These are phyloP conservation scores for Platycheirus albimanus DNA, from an alignment of 2,888 invertebrate genomes.

Conservation along the genomic window DNA sequence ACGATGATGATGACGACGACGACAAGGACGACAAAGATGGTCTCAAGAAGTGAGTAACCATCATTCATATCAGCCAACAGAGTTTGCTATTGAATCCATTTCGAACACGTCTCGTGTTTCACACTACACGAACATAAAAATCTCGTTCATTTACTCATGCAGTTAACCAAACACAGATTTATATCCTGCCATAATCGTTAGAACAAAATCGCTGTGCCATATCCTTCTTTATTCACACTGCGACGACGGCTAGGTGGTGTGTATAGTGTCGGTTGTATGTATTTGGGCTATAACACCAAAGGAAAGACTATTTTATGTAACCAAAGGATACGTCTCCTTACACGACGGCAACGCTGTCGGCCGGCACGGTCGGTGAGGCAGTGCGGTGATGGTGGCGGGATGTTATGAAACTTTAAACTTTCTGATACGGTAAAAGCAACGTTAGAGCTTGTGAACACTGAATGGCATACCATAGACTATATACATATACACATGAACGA, in stretches of 20 bases:
- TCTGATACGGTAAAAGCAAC: conserved; percentile 33
- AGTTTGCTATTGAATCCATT: conserved; percentile 70
- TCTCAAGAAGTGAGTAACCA: conserved; percentile 43
- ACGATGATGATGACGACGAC: not conserved
- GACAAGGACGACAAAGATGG: not conserved
- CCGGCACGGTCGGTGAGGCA: not conserved
- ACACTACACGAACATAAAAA: conserved; percentile 72
- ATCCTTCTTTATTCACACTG: conserved; percentile 66
- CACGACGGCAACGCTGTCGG: no score
- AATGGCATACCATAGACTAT: conserved; percentile 27
- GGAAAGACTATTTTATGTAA: conserved; percentile 62
- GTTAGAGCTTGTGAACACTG: conserved; percentile 26
- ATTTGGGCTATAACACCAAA: conserved; percentile 51
- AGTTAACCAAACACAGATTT: conserved; percentile 75
- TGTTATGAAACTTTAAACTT: conserved; percentile 74
- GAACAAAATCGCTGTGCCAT: conserved; percentile 71
- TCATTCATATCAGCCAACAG: conserved; percentile 53
- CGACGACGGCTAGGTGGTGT: not conserved
- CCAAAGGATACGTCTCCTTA: conserved; percentile 40
- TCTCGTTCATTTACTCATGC: conserved; percentile 74
- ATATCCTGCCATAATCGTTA: conserved; percentile 74
- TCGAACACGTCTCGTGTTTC: conserved; percentile 71
- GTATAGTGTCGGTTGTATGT: not conserved
- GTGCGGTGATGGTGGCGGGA: conserved; percentile 19
- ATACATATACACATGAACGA: conserved; percentile 28